Base-by-base conservation (phyloP, 1,140 invertebrate species). In the Ylistrum balloti region DNA sequence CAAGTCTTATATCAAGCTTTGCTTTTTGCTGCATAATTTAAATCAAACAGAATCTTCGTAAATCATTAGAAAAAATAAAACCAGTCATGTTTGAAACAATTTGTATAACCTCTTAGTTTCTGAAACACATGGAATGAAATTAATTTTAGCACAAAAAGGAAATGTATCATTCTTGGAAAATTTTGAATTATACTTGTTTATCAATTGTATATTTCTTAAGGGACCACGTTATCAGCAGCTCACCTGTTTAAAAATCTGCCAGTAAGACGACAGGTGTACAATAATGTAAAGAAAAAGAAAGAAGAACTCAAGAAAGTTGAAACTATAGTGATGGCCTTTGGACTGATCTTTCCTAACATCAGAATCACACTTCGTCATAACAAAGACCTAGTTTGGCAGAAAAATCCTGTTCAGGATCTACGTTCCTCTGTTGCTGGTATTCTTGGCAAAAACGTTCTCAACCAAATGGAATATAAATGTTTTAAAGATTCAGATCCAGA, bases 211-310 rank as follows among this genome's bases (percentile, higher is more conserved):
- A 90, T 91, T 91, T 87, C 95, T 95, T 45, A 92, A 97, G 97
- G 97, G 34, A 98, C 97, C 32, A 97, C 96, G 28, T 95, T 98
- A 2, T 95, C 95, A 92, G 97, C 97, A 7, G 95, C 90, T 74
- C 96, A 97, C 90, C 93, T 98, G 45, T 98, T 98, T 94, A 97
- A 97, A 93, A 97, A 97, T 86, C 91, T 97, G 28, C 97, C 97
- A 87, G 97, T 98, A 0, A 95, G 97, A 33, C 94, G 95, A 93
- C 97, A 97, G 94, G 97, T 96, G 90, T 96, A 97, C 87, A 96
- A 94, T 86, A 96, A 96, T 74, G 92, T 93, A 20, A 97, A 96
- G 90, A 96, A 96, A 91, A 95, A 96, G 32, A 97, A 96, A 91
- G 97, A 97, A 87, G 97, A 97, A 93, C 91, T 97, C 20, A 97